A percentile compares a stretch with the other conserved stretches of the same genome.
phyloP scores from a whole-genome alignment of 2,888 invertebrate species.

The Orthosia gothica region DNA sequence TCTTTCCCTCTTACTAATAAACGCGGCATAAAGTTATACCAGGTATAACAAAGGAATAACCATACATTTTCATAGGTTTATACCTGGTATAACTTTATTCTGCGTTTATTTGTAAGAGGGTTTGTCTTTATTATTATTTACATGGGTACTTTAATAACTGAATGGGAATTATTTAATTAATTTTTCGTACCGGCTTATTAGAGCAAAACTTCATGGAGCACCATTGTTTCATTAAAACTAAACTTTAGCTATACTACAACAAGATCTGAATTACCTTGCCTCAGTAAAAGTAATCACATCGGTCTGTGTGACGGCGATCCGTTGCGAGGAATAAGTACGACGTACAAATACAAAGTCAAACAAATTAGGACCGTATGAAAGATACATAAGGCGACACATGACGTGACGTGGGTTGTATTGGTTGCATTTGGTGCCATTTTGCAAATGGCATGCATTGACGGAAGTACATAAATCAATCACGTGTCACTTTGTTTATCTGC shows the following conservation, averaged over 20 bases:
- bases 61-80: no score
- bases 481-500: no score
- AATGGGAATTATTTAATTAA: not conserved
- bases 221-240: not conserved
- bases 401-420: not conserved
- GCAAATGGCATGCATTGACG: no score
- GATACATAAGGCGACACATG: not conserved
- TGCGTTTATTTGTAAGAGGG: no score
- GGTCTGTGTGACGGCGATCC: slow-evolving; percentile 19
- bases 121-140: not conserved
- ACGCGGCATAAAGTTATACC: no score
- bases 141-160: not conserved
- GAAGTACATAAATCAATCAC: no score
- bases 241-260: fast-evolving
- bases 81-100: no score
- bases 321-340: not conserved
- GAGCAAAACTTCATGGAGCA: not conserved
- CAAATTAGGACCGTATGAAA: slow-evolving; percentile 1
- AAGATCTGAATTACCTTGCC: slow-evolving; percentile 21
- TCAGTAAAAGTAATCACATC: slow-evolving; percentile 18
- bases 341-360: slow-evolving; percentile 5
- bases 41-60: no score
- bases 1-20: no score
- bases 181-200: not conserved
- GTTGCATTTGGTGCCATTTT: no score